phyloP scores from a whole-genome alignment of 2,888 invertebrate species.

The Agonopterix subpropinquella region DNA sequence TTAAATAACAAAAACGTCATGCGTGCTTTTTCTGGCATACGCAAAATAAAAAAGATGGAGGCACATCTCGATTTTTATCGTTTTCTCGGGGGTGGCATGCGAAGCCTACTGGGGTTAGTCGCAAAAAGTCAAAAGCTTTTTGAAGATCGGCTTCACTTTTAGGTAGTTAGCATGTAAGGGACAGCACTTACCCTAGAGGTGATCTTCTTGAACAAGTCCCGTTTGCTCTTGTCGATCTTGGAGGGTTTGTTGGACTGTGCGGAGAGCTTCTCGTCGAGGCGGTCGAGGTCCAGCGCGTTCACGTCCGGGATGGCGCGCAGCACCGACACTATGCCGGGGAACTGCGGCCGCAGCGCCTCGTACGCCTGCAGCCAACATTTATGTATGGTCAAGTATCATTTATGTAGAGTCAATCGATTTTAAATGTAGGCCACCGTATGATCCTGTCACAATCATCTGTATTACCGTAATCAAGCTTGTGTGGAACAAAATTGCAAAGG shows the following conservation, averaged over 20 bases:
- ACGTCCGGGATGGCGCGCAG: conserved; percentile 90
- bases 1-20: no score
- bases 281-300: conserved; percentile 86
- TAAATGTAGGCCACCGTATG: no score
- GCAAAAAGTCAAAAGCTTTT: no score
- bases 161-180: not conserved
- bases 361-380: conserved; percentile 76
- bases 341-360: conserved; percentile 86
- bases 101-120: no score
- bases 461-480: no score
- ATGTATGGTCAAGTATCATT: conserved; percentile 27
- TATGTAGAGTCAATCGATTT: not conserved
- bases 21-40: no score
- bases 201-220: conserved; percentile 92
- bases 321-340: conserved; percentile 80
- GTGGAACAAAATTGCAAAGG: no score
- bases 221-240: conserved; percentile 92
- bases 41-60: no score
- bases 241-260: conserved; percentile 80
- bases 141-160: not conserved
- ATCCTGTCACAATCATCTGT: no score
- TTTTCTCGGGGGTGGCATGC: no score
- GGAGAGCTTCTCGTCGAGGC: conserved; percentile 89
- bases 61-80: no score
- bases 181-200: conserved; percentile 80